Base-by-base conservation (phyloP, 2,113 vertebrate species). In the Strix aluco region DNA sequence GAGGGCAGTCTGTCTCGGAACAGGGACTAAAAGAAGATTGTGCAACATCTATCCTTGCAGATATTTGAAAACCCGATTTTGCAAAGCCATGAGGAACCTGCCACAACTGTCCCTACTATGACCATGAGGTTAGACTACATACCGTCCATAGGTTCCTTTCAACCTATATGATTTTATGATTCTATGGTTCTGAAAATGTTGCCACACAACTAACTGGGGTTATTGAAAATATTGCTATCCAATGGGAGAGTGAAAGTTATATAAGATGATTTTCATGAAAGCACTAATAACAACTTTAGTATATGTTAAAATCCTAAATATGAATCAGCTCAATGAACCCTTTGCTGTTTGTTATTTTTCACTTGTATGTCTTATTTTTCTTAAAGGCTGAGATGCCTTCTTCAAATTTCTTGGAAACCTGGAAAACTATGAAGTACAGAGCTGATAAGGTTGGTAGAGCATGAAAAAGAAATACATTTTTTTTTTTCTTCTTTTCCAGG, bases 31-130 rank as follows among this genome's bases (percentile, higher is more conserved):
- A 82, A 54, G 36, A 66, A 18, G 11, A 27, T 2, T 19, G 6
- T 22, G 7, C 27, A 72, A 58, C 15, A 63, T 26, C 5, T 25
- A 27, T 9, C 32, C 42, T 42, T 38, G 15, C 8, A 69, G 26
- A 42, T 9, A 59, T 3, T 3, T 4, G 34, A 70, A 82, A 79
- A 32, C 7, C 4, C 42, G 57, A 0, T 2, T 22, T 17, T 4
- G 5, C 46, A 62, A 78, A 90, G 17, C 20, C 57, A 36, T 36
- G 13, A 70, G 36, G 20, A 71, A n/a, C 26, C 8, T 67, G n/a
- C 17, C 30, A 25, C 2, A 57, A 30, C 0, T 12, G 8, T 19
- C 22, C 46, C 44, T 30, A 10, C 8, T 15, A 8, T 2, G 1
- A 32, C 9, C 12, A 71, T 1, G 2, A 83, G 15, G 19, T 61